Base-by-base conservation (phyloP, 2,888 invertebrate species). In the Parelbella ahira region DNA sequence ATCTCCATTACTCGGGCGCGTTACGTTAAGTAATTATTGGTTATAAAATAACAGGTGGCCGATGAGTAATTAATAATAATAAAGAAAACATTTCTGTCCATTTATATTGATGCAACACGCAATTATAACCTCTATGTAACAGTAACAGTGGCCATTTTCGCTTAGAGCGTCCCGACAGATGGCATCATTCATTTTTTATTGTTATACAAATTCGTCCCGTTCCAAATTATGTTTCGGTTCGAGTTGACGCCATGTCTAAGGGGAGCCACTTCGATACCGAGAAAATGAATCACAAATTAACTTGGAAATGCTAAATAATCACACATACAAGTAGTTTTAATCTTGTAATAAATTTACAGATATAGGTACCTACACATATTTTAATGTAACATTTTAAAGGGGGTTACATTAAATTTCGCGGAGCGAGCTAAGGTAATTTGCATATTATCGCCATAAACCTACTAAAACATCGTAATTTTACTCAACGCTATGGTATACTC, bases 1-100 rank as follows among this genome's bases (percentile, higher is more conserved):
- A 62, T 61, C 51, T 68, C 60, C 64, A 69, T 70, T 63, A 68
- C 10, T 47, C 37, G 44, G 49, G 51, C 58, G 51, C 45, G 53
- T 53, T 56, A 61, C 51, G 45, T 55, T 54, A 50, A 54, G 33
- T 68, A 63, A 68, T 68, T 63, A 65, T 48, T 42, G 51, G 49
- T 50, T 53, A 48, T 33, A 39, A n/a, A 57, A 58, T 60, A 60
- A 58, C 56, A 62, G 57, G 55, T 58, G 61, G 54, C 32, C 32
- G 39, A 45, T 44, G 42, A 42, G 44, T 49, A 48, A 49, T 56
- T 51, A 51, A 44, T 50, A 48, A 44, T 44, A 44, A 48, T 44
- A 48, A 46, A 39, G 18, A 28, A 33, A 41, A 41, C 27, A 33
- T 21, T 33, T 41, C 12, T 20, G 19, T 24, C 8, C 24, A 12